Evolutionary conservation across 2,888 invertebrate genomes (phyloP).

Genomic region (Lamellibrachia columna): DNA sequence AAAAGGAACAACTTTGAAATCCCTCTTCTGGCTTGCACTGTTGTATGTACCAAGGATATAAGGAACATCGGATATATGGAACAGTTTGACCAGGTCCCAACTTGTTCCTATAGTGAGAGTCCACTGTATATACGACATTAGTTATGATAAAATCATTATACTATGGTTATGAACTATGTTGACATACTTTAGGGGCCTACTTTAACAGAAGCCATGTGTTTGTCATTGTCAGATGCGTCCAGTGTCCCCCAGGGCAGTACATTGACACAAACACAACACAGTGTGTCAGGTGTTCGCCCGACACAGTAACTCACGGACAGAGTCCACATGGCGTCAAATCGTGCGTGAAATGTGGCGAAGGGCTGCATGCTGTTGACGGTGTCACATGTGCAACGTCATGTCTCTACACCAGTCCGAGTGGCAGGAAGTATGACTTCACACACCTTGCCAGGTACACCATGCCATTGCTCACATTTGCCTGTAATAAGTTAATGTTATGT

Average conservation of each 20-base stretch:
- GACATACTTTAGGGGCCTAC: slow-evolving; percentile 27
- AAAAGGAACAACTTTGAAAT: no score
- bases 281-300: slow-evolving; percentile 68
- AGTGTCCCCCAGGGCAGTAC: slow-evolving; percentile 70
- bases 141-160: not conserved
- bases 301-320: slow-evolving; percentile 57
- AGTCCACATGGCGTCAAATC: slow-evolving; percentile 53
- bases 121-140: no score
- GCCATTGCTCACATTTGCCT: not conserved
- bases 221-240: slow-evolving; percentile 66
- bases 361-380: slow-evolving; percentile 65
- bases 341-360: slow-evolving; percentile 68
- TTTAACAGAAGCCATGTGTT: not conserved
- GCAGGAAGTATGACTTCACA: slow-evolving; percentile 55
- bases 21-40: no score
- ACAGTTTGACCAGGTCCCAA: no score
- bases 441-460: slow-evolving; percentile 61
- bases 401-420: slow-evolving; percentile 47
- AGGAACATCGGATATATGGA: no score
- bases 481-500: not conserved
- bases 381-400: slow-evolving; percentile 68
- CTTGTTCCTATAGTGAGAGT: no score
- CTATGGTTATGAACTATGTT: not conserved
- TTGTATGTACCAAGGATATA: no score
- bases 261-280: slow-evolving; percentile 63